Evolutionary conservation across 2,888 invertebrate species (phyloP).

Genomic region (Celastrina argiolus): DNA sequence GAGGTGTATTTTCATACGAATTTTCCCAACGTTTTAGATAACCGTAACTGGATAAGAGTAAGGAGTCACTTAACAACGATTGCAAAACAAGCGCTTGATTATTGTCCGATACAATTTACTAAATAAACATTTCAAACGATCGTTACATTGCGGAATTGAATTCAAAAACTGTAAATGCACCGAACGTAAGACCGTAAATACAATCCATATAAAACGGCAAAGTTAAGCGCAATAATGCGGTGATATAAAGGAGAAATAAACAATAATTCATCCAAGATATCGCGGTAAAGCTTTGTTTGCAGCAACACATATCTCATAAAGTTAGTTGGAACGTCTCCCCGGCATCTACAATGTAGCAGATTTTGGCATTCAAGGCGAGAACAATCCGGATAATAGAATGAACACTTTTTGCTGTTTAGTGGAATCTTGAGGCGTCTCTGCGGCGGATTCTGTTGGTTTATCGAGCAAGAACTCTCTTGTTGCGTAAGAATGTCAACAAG

Average conservation of each 20-base stretch:
- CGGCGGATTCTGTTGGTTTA: conserved; percentile 36
- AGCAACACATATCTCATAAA: conserved; percentile 66
- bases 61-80: not conserved
- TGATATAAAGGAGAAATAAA: conserved; percentile 46
- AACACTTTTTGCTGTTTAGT: conserved; percentile 46
- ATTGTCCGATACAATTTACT: not conserved
- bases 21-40: not conserved
- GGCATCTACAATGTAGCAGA: conserved; percentile 57
- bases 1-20: not conserved
- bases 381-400: conserved; percentile 72
- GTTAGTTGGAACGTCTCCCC: conserved; percentile 63
- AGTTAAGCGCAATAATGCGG: conserved; percentile 7
- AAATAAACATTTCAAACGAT: no score
- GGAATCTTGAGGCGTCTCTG: conserved; percentile 29
- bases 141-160: no score
- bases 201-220: not conserved
- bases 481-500: conserved; percentile 7
- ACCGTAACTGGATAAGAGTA: no score
- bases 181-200: not conserved
- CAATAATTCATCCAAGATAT: conserved; percentile 56
- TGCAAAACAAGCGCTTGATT: not conserved
- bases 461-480: not conserved
- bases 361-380: conserved; percentile 72
- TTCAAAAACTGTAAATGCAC: not conserved
- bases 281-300: conserved; percentile 60